Percentiles rank a stretch among this genome's conserved stretches.
Evolutionary conservation across 1,140 invertebrate genomes (phyloP).

Genomic region (Thrips palmi): DNA sequence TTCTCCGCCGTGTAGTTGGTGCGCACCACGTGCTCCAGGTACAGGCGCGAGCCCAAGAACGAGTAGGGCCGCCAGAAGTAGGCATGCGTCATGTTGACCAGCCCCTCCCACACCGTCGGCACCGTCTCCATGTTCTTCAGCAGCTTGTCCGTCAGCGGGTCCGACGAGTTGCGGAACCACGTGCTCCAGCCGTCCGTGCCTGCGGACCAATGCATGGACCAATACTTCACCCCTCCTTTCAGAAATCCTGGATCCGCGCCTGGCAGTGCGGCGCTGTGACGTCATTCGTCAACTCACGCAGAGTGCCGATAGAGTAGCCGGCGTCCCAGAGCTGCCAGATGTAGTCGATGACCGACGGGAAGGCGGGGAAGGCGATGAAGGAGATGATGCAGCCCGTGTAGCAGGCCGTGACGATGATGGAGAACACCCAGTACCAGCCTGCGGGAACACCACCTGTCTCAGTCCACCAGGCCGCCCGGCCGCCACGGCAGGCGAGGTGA

Average conservation of each 20-base stretch:
- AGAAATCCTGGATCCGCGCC: neutral
- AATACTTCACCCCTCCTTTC: neutral
- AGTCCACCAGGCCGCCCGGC: neutral
- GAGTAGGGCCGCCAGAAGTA: conserved; percentile 32
- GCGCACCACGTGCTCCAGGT: conserved; percentile 45
- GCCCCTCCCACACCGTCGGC: conserved; percentile 35
- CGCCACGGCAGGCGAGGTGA: neutral
- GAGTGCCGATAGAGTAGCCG: conserved; percentile 37
- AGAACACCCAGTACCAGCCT: conserved; percentile 61
- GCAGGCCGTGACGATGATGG: conserved; percentile 57
- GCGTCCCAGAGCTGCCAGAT: conserved; percentile 34
- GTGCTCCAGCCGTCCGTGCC: conserved; percentile 48
- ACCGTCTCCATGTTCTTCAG: conserved; percentile 44
- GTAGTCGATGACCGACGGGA: conserved; percentile 45
- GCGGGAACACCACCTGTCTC: conserved; percentile 12
- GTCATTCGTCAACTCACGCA: conserved; percentile 24
- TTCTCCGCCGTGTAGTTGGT: conserved; percentile 39
- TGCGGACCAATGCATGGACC: conserved; percentile 17
- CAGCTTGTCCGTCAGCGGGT: conserved; percentile 29
- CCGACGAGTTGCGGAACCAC: conserved; percentile 40
- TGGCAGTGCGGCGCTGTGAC: neutral
- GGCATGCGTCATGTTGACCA: conserved; percentile 45
- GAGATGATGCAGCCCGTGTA: conserved; percentile 63
- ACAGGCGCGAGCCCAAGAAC: conserved; percentile 43
- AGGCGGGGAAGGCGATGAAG: conserved; percentile 52